Base-by-base conservation (phyloP, 2,797 vertebrate species). In the Sebastes flavidus region DNA sequence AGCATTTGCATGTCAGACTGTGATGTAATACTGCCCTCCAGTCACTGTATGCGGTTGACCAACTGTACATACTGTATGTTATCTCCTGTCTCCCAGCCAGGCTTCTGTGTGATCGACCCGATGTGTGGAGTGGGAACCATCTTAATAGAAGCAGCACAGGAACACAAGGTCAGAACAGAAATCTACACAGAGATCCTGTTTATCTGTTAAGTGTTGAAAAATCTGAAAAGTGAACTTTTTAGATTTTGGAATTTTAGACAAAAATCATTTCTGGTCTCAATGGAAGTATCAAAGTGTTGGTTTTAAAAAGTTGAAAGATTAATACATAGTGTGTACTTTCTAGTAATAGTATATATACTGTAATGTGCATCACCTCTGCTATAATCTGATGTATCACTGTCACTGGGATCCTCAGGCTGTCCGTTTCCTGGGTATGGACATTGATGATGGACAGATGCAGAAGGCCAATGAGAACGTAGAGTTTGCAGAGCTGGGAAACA, bases 41-140 rank as follows among this genome's bases (percentile, higher is more conserved):
- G 52, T 63, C 61, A 59, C 36, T 0, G 25, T 27, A 7, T 75
- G 61, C 2, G 4, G 32, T 30, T n/a, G 27, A 77, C 36, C 54
- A 34, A 9, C 24, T 66, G 14, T 72, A 1, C 22, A 46, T 52
- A 6, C 36, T 69, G 20, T 36, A 2, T 77, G n/a, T 66, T 74
- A 20, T 80, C 29, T 80, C 63, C n/a, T 69, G 34, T 79, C 67
- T 58, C 42, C 22, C 77, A 98, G 97, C 93, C 93, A 18, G 96
- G 96, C 66, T 94, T 88, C 65, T 83, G 95, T 87, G 96, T 99
- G 72, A 90, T 99, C 54, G 98, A 99, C 91, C 98, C 98, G 3
- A 99, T 99, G 97, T 99, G 98, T 90, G 98, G 98, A n/a, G 95
- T 97, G 5, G 98, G 97, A 89, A 97, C 95, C 0, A 97, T 98